These are phyloP conservation scores for Acronicta psi DNA, from an alignment of 2,888 invertebrate genomes.

Conservation along the genomic window DNA sequence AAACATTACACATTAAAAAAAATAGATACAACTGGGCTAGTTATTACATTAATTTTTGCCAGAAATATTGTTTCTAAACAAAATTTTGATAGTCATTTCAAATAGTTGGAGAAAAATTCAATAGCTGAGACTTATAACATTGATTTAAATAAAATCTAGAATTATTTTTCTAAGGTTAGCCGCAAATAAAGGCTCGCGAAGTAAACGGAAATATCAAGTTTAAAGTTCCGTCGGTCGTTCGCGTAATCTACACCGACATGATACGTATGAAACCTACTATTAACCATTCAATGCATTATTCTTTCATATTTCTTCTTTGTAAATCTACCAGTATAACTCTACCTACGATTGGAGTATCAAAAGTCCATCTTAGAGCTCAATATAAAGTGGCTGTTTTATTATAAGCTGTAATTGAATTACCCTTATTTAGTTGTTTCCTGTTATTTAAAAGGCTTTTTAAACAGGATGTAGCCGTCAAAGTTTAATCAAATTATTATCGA, in stretches of 20 bases:
- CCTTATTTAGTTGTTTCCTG: conserved; percentile 76
- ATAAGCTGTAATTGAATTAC: conserved; percentile 78
- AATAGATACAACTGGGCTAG: no score
- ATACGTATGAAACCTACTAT: conserved; percentile 76
- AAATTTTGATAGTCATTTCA: no score
- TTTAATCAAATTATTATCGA: conserved; percentile 83
- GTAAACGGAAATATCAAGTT: conserved; percentile 79
- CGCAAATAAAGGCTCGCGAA: conserved; percentile 42
- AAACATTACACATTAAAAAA: no score
- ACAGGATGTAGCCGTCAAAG: conserved; percentile 84
- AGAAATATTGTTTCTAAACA: no score
- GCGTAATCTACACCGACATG: conserved; percentile 79
- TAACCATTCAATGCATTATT: conserved; percentile 64
- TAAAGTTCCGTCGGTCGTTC: conserved; percentile 70
- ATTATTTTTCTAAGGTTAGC: conserved; percentile 14
- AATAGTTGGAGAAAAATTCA: no score
- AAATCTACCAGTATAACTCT: conserved; percentile 37
- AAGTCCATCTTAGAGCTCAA: conserved; percentile 51
- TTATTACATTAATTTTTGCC: no score
- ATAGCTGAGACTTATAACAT: background rate
- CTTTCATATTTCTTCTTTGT: conserved; percentile 60
- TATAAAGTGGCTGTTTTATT: conserved; percentile 54
- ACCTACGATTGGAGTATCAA: conserved; percentile 10
- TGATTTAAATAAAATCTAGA: conserved; percentile 9
- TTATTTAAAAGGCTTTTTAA: conserved; percentile 62